Evolutionary conservation across 2,113 vertebrate genomes (phyloP).

Genomic region (Apteryx owenii): DNA sequence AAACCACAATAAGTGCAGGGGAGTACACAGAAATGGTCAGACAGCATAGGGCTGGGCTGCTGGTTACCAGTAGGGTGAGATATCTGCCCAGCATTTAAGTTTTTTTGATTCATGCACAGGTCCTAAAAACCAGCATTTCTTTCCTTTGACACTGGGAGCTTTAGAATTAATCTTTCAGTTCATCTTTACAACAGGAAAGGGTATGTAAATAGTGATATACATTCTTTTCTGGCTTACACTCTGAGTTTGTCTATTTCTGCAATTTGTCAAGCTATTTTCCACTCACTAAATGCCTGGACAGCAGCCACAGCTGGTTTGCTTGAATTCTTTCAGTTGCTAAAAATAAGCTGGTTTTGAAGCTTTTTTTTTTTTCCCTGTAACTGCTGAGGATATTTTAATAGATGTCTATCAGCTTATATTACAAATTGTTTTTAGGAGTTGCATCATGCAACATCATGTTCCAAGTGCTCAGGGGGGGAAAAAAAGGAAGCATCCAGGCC

Average conservation of each 20-base stretch:
- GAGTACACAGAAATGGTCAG: neutral
- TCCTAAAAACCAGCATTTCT: conserved; percentile 20
- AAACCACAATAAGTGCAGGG: neutral
- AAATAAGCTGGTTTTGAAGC: conserved; percentile 57
- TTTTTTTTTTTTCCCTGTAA: conserved; percentile 1
- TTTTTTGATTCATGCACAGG: conserved; percentile 36
- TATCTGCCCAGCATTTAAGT: neutral
- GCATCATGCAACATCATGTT: neutral
- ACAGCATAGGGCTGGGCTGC: neutral
- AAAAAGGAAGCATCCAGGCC: neutral
- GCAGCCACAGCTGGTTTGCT: conserved; percentile 12
- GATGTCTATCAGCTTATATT: conserved; percentile 22
- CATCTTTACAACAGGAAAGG: conserved; percentile 13
- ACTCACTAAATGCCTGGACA: neutral
- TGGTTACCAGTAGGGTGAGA: conserved; percentile 12
- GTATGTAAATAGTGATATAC: conserved; percentile 3
- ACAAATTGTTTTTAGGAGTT: neutral
- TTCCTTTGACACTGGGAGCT: neutral
- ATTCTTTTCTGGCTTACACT: conserved; percentile 13
- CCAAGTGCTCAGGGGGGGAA: neutral
- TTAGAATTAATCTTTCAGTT: neutral
- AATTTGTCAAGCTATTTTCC: conserved; percentile 30
- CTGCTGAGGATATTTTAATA: conserved; percentile 9
- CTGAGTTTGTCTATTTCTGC: conserved; percentile 28
- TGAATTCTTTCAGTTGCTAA: conserved; percentile 51